Base-by-base conservation (phyloP, 2,888 invertebrate genomes). In the Ophonus ardosiacus region DNA sequence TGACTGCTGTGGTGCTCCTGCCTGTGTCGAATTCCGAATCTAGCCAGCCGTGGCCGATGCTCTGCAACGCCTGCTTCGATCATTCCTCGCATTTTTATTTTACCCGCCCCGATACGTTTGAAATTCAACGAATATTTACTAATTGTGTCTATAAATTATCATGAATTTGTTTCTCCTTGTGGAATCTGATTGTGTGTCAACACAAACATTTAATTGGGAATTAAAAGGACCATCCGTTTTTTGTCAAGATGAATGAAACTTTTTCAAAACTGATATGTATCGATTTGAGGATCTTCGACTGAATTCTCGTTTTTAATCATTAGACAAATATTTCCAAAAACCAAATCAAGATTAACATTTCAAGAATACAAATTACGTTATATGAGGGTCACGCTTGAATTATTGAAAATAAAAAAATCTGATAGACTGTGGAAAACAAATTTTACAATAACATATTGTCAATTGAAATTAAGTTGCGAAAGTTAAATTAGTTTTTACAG, bases 41-140 rank as follows among this genome's bases (percentile, higher is more conserved):
- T 51, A 74, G 74, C 43, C 18, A 74, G 74, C 74, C 74, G 43
- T 74, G 71, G 15, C 71, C 38, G 24, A 65, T 15, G 65, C 38
- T 40, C 18, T 13, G 15, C 57, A 78, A 78, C 78, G 78, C 78
- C 78, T 57, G 57, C 57, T n/a, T 18, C 68, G 59, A 78, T 61
- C 59, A 78, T 84, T 84, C 84, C 78, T 61, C 13, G 59, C 84
- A 78, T 78, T 84, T 84, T 61, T 76, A 78, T 59, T 83, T 71
- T 84, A 74, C 61, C 51, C 61, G 21, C 63, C 43, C 21, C 65
- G 56, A 81, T 81, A 17, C 51, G 71, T 81, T 81, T 56, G 81
- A 78, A 84, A 85, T 85, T 85, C 85, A 71, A 85, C 85, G 85
- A 85, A 85, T 85, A 79, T 85, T 80, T 85, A 80, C 85, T 85